Conservation (phyloP, 1,140 invertebrate genomes). For the Choristoneura fumiferana region DNA sequence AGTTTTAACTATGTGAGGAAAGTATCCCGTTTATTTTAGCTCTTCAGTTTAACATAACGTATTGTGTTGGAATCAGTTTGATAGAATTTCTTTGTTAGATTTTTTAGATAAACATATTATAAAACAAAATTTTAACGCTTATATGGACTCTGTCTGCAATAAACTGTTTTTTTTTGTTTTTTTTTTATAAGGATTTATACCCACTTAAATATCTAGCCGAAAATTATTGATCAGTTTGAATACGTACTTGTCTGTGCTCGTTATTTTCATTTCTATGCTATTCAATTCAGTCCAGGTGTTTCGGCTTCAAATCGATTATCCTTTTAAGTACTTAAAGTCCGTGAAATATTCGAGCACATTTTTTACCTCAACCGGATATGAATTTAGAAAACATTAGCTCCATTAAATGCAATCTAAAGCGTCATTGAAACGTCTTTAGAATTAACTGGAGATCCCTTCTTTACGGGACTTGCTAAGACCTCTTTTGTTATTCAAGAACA, state of each 20-base stretch:
- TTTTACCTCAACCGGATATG: slow-evolving; percentile 53
- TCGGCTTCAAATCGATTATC: slow-evolving; percentile 1
- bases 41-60: too few relatives aligned
- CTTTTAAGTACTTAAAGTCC: slow-evolving; percentile 5
- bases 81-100: slow-evolving; percentile 24
- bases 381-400: slow-evolving; percentile 49
- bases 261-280: neutral
- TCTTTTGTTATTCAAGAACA: slow-evolving; percentile 67
- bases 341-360: slow-evolving; percentile 29
- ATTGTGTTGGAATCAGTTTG: slow-evolving; percentile 19
- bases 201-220: too few relatives aligned
- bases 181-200: too few relatives aligned
- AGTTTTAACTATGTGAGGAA: too few relatives aligned
- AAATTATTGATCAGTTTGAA: too few relatives aligned
- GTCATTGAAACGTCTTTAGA: slow-evolving; percentile 56
- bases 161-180: too few relatives aligned
- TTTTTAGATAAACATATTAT: too few relatives aligned
- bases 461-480: slow-evolving; percentile 39
- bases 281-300: slow-evolving; percentile 13
- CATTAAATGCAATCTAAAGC: slow-evolving; percentile 35
- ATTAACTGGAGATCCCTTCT: slow-evolving; percentile 50
- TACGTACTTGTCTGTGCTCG: neutral
- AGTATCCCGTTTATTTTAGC: too few relatives aligned
- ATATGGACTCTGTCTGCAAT: too few relatives aligned
- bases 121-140: too few relatives aligned